Percentiles rank a stretch among this genome's conserved stretches.
Evolutionary conservation across 92 coral and sea anemone genomes (phyloP).

Genomic region (Heliopora coerulea): DNA sequence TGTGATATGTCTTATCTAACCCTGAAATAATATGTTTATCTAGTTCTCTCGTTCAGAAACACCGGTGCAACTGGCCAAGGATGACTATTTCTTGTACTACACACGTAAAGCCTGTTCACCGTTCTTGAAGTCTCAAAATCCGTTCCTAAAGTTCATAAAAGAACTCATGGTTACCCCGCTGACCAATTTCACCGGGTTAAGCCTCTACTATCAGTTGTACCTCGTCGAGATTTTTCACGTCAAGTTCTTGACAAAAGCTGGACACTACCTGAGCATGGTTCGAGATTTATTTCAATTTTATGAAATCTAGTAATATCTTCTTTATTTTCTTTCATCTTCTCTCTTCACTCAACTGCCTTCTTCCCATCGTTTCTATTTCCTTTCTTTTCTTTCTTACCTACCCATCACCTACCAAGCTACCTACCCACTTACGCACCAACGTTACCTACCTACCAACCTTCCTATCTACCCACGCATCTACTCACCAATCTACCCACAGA

Average conservation of each 20-base stretch:
- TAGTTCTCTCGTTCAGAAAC: slow-evolving; percentile 18
- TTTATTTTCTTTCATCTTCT: not conserved
- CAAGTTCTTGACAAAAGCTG: slow-evolving; percentile 61
- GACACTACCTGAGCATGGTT: slow-evolving; percentile 80
- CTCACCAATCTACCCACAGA: not conserved
- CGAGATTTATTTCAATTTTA: not conserved
- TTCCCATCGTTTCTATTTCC: not conserved
- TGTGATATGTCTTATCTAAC: too few relatives aligned
- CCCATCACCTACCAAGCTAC: not conserved
- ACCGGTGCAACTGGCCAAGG: slow-evolving; percentile 61
- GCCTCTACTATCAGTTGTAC: slow-evolving; percentile 87
- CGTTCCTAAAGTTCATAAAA: slow-evolving; percentile 59
- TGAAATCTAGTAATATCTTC: too few relatives aligned
- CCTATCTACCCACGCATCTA: not conserved
- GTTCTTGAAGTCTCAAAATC: slow-evolving; percentile 61
- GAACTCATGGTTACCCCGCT: slow-evolving; percentile 77
- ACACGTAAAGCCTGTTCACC: slow-evolving; percentile 67
- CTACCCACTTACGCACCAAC: not conserved
- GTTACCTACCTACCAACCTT: not conserved
- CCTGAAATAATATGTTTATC: not conserved
- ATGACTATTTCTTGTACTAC: slow-evolving; percentile 47
- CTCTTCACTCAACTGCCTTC: not conserved
- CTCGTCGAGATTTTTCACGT: slow-evolving; percentile 78
- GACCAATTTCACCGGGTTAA: slow-evolving; percentile 70
- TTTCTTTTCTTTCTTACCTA: not conserved